Evolutionary conservation across 2,113 vertebrate species (phyloP).

Genomic region (Lampris megalopsis): DNA sequence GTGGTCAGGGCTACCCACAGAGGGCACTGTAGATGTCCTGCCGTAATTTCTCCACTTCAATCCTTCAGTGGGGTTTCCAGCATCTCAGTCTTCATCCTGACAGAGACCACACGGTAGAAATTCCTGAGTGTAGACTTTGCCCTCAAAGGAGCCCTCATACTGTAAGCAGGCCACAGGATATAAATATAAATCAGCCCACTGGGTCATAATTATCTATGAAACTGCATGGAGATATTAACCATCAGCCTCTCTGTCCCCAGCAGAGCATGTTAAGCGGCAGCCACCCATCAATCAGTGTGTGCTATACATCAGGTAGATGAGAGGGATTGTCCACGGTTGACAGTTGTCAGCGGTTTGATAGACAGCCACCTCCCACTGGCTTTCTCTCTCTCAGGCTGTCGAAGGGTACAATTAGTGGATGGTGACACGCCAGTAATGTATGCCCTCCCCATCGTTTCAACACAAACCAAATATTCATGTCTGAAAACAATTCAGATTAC

Average conservation of each 20-base stretch:
- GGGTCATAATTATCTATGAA: neutral
- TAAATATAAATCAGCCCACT: neutral
- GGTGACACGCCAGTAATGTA: neutral
- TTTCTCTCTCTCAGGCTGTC: neutral
- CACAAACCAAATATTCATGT: neutral
- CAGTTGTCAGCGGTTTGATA: neutral
- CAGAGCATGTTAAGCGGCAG: neutral
- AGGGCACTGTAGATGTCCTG: slow-evolving; percentile 4
- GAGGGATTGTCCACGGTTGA: neutral
- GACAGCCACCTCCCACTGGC: neutral
- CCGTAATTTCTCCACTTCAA: neutral
- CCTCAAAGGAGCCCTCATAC: too few species aligned
- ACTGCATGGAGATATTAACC: neutral
- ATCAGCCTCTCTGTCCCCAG: neutral
- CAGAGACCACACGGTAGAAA: neutral
- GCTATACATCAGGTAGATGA: neutral
- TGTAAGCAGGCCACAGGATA: too few species aligned
- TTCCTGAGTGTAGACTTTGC: neutral
- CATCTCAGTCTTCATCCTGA: neutral
- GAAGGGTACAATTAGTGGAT: too few species aligned
- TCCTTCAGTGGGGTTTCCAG: neutral
- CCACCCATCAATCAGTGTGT: neutral
- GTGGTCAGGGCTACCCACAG: neutral
- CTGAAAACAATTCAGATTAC: neutral
- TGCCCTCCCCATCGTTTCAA: too few species aligned